Conservation (phyloP, 1,140 invertebrate species). For the Sinonovacula constricta region DNA sequence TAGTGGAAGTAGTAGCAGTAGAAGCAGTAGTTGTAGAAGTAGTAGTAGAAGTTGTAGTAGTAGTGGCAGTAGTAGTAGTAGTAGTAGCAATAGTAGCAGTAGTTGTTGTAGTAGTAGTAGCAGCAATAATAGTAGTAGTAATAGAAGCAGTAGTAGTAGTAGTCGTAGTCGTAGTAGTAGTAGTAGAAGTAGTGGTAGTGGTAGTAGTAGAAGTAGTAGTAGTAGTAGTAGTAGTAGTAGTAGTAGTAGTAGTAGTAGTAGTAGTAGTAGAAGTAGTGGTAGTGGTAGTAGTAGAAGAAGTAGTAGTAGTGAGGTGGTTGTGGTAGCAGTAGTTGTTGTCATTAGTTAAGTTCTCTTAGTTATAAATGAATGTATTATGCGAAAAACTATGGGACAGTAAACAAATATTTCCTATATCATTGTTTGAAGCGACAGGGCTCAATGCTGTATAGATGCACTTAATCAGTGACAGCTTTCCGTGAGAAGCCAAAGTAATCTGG, state of each 20-base stretch:
- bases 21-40: too few species aligned
- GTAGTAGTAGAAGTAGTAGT: not conserved
- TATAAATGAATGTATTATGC: not conserved
- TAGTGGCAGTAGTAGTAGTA: not conserved
- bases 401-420: not conserved
- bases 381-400: not conserved
- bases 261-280: not conserved
- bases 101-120: not conserved
- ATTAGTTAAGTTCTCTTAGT: too few species aligned
- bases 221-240: not conserved
- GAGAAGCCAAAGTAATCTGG: slow-evolving; percentile 47
- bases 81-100: not conserved
- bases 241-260: not conserved
- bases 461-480: slow-evolving; percentile 43
- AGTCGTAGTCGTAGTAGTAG: too few species aligned
- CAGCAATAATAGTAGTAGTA: too few species aligned
- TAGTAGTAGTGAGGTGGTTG: not conserved
- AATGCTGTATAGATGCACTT: too few species aligned
- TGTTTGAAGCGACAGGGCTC: not conserved
- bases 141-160: too few species aligned
- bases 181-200: not conserved
- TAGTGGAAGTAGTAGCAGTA: too few species aligned
- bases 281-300: not conserved
- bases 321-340: not conserved
- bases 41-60: not conserved